Evolutionary conservation across 2,888 invertebrate genomes (phyloP).

Genomic region (Pachydiplax longipennis): DNA sequence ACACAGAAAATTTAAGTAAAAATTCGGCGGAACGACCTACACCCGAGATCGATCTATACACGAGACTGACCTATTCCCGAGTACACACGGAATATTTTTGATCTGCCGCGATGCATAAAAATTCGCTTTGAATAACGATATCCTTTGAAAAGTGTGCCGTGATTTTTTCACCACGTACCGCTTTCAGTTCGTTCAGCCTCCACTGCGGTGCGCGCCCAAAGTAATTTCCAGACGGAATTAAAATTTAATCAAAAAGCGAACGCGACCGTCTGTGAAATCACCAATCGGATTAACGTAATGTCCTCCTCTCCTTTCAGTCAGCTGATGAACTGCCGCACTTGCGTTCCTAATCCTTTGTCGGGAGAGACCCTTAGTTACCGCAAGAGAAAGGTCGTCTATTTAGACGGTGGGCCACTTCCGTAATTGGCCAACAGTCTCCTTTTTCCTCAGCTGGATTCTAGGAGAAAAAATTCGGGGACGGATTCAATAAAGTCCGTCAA

Average conservation of each 20-base stretch:
- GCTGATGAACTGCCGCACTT: background rate
- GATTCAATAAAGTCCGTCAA: background rate
- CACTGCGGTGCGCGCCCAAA: background rate
- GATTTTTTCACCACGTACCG: background rate
- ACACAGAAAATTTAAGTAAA: no score
- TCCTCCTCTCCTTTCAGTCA: background rate
- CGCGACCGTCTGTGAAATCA: conserved; percentile 12
- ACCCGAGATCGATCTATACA: no score
- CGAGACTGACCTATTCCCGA: no score
- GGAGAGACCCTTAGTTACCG: background rate
- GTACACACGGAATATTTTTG: no score
- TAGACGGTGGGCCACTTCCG: background rate
- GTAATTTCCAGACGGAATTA: background rate
- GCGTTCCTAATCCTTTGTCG: conserved; percentile 26
- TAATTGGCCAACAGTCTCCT: conserved; percentile 1
- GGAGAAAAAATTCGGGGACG: background rate
- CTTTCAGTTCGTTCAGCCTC: background rate
- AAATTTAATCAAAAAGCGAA: conserved; percentile 21
- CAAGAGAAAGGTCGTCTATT: conserved; percentile 14
- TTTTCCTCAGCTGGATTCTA: background rate
- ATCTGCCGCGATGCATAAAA: background rate
- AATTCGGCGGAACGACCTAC: no score
- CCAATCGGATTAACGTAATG: conserved; percentile 15
- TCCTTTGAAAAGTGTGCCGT: background rate
- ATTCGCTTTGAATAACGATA: background rate